Conservation (phyloP, 2,888 invertebrate genomes). For the Parnassius orleans region DNA sequence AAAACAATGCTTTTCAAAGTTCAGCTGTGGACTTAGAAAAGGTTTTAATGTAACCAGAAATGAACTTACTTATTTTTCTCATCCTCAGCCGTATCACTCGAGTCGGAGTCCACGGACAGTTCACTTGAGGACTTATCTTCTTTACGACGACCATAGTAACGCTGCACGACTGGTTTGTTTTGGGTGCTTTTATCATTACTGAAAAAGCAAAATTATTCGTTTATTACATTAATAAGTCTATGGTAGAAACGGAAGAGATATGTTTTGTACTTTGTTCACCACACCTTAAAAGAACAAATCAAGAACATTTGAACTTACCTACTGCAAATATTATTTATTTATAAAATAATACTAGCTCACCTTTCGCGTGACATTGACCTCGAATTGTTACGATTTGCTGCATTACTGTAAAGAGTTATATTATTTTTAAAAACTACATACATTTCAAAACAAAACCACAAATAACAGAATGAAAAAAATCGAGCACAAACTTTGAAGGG, state of each 20-base stretch:
- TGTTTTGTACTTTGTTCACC: no score
- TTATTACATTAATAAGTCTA: constrained; percentile 24
- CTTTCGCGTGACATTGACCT: constrained; percentile 70
- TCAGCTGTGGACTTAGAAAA: background rate
- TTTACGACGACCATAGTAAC: constrained; percentile 73
- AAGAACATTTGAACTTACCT: background rate
- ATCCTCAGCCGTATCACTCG: constrained; percentile 51
- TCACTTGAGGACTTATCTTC: constrained; percentile 74
- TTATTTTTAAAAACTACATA: constrained; percentile 17
- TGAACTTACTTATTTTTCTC: constrained; percentile 58
- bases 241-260: no score
- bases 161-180: constrained; percentile 47
- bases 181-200: constrained; percentile 35
- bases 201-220: constrained; percentile 23
- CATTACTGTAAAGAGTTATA: constrained; percentile 40
- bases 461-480: background rate
- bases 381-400: constrained; percentile 65
- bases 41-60: background rate
- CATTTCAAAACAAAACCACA: background rate
- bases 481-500: constrained; percentile 62
- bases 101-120: constrained; percentile 65
- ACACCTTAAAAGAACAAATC: no score
- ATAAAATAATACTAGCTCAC: constrained; percentile 55
- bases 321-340: background rate
- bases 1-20: no score